Evolutionary conservation across 2,888 invertebrate species (phyloP), one percentile per base, ranked within the genome.

Genomic region (Caenorhabditis doughertyi): DNA sequence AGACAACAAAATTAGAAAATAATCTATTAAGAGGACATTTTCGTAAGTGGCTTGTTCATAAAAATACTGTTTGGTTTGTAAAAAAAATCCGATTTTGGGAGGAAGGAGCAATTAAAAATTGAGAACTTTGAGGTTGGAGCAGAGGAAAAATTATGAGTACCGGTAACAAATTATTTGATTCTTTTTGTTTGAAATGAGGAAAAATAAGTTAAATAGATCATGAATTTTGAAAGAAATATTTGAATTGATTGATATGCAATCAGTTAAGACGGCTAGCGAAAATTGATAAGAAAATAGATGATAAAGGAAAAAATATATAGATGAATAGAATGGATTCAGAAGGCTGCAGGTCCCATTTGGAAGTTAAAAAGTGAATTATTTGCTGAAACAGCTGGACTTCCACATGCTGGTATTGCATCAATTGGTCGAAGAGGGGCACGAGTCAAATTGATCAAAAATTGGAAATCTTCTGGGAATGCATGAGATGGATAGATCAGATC

Each of bases 151-250:
- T 51, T 42, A 16, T 49, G 44, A 23, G 9, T 64, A 73, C 73
- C 73, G 73, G 73, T 73, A 73, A 44, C 25, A 51, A 73, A 39
- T 73, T 73, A 73, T 73, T 73, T 64, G 62, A 64, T 68, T 65
- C 25, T 58, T 62, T 60, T 27, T 44, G 18, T 27, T 25, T 7
- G 65, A 18, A 9, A 32, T 13, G 32, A 23, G 35, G 47, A 35
- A 3, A 47, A 70, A 35, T n/a, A 29, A 55, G 55, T 49, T 18
- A 51, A 9, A 27, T 32, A 42, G 27, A 56, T 23, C 18, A 23
- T 29, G 47, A 32, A 21, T 42, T 13, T 42, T 27, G 16, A 32
- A 32, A 32, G 29, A 44, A 71, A 23, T 35, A 35, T 18, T 47
- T 42, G 42, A 18, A 35, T 35, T 32, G 23, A 32, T 39, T 47